Conservation (phyloP, 2,113 vertebrate species). For the Neomonachus schauinslandi region DNA sequence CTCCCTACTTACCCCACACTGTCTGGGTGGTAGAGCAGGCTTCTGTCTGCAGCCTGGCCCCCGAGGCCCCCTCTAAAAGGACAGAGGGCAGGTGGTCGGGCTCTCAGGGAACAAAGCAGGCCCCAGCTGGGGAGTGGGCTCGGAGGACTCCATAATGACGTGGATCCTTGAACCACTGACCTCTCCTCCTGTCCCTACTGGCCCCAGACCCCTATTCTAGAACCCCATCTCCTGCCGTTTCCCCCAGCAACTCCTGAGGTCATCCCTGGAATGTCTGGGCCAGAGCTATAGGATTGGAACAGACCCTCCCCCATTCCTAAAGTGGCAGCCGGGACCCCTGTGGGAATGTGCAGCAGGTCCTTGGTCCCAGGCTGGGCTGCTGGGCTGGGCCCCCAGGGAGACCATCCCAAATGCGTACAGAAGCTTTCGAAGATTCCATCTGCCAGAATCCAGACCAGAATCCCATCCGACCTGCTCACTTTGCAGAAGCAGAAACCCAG, state of each 20-base stretch:
- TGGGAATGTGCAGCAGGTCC: not conserved
- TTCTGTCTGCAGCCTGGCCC: not conserved
- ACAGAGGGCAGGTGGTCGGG: not conserved
- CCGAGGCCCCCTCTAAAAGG: not conserved
- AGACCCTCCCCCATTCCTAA: not conserved
- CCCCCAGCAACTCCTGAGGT: conserved; percentile 70
- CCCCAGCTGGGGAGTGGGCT: not conserved
- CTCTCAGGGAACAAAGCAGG: not conserved
- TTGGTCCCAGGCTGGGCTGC: not conserved
- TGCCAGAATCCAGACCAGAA: not conserved
- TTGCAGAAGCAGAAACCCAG: not conserved
- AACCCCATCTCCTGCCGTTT: conserved; percentile 3
- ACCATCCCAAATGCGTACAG: accelerated
- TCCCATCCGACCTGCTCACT: not conserved
- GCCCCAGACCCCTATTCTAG: not conserved
- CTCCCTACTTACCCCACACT: conserved; percentile 8
- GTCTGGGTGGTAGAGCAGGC: not conserved
- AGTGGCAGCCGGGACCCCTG: not conserved
- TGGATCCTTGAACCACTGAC: not conserved
- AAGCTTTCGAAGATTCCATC: not conserved
- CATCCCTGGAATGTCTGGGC: conserved; percentile 47
- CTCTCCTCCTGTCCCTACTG: not conserved
- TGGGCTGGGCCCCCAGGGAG: not conserved
- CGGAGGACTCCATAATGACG: not conserved
- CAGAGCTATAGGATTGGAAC: not conserved